Percentiles rank a stretch among this genome's conserved stretches.
These are phyloP conservation scores for Ophiodon elongatus DNA, from an alignment of 2,113 vertebrate genomes.

Conservation along the genomic window DNA sequence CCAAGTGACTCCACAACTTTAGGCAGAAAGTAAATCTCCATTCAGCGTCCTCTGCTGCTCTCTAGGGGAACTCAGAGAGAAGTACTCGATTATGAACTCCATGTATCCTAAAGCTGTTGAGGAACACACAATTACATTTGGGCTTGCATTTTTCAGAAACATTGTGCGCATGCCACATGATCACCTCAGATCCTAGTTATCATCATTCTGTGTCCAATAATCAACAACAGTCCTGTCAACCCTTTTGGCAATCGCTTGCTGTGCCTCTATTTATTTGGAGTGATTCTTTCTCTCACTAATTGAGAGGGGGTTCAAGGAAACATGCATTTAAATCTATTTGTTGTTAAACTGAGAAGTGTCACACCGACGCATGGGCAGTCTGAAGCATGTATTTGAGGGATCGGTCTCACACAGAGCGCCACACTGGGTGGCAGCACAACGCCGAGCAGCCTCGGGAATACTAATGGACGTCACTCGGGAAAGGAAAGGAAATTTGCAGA, in stretches of 20 bases:
- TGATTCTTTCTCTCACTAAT: neutral
- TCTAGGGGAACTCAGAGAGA: constrained; percentile 50
- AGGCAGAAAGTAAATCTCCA: neutral
- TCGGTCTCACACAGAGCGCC: constrained; percentile 1
- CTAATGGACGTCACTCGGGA: constrained; percentile 30
- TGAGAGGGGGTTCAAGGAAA: neutral
- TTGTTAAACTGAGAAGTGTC: neutral
- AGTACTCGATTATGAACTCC: neutral
- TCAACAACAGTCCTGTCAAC: neutral
- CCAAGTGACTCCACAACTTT: neutral
- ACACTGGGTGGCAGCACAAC: constrained; percentile 53
- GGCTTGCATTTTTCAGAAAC: neutral
- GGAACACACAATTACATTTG: neutral
- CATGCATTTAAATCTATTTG: neutral
- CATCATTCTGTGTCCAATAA: neutral
- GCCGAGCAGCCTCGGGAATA: constrained; percentile 24
- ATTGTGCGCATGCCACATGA: neutral
- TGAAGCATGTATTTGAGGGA: constrained; percentile 27
- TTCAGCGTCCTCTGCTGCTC: constrained; percentile 70
- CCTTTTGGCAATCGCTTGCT: too few species aligned
- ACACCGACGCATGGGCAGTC: neutral
- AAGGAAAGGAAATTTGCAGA: constrained; percentile 25
- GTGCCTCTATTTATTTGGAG: too few species aligned
- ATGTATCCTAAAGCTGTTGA: neutral
- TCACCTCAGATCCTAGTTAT: neutral